Evolutionary conservation across 2,113 vertebrate species (phyloP), one percentile per base, ranked within the genome.

Genomic region (Argyrosomus japonicus): DNA sequence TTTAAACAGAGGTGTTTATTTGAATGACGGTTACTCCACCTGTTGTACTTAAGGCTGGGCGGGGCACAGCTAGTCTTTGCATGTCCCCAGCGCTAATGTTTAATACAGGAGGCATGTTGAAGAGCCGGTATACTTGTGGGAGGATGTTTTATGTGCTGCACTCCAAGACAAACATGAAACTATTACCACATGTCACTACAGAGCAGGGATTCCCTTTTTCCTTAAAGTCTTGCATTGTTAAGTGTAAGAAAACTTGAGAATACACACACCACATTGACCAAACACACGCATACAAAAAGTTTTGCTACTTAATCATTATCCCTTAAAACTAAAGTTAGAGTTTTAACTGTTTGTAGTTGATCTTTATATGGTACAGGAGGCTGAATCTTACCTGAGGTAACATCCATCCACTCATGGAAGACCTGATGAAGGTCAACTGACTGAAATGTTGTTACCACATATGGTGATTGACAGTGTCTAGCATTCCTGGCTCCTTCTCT

Each of bases 11-110:
- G 0, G 58, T 17, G 43, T 70, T 64, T 65, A 67, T 90, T 88
- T 93, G 88, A 75, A 82, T 90, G 85, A 63, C 88, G 73, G 89
- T 93, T 91, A 54, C n/a, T 80, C 68, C 82, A 86, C 70, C 88
- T 82, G 87, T 67, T 75, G 25, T 17, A 54, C 17, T 19, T 32
- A 5, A 61, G 69, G 43, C 58, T 27, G 72, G 76, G 70, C 1
- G 50, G 43, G 71, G 81, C 50, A 9, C 17, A 54, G 8, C 3
- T 47, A 11, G 17, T 57, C 32, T 50, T 50, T 29, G 6, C 68
- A 13, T 69, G 36, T 36, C 67, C 77, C 12, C 53, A 23, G 50
- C 13, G 6, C 25, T 9, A 70, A 9, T n/a, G 53, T 68, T 57
- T 11, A 61, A n/a, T n/a, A 27, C 7, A 10, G 10, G 67, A 18